These are phyloP conservation scores for Ypsolopha sequella DNA, from an alignment of 2,888 invertebrate species.

Conservation along the genomic window DNA sequence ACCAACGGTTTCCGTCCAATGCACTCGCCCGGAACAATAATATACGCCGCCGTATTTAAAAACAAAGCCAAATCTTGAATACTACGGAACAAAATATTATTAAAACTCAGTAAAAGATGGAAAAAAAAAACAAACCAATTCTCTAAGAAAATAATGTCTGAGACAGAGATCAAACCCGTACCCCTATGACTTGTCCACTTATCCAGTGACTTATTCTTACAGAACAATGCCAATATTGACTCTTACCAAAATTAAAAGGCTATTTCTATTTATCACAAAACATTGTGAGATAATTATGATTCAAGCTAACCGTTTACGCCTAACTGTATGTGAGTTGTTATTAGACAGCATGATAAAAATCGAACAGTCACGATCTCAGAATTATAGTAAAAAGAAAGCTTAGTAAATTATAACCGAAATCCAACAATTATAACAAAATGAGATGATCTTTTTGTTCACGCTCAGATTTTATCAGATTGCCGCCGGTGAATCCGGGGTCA, in stretches of 20 bases:
- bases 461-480: background rate
- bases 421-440: background rate
- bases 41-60: slow-evolving; percentile 11
- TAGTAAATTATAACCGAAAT: background rate
- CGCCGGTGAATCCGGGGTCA: background rate
- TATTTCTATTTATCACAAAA: too few species aligned
- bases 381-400: background rate
- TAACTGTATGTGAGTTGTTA: too few species aligned
- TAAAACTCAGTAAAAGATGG: too few species aligned
- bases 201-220: too few species aligned
- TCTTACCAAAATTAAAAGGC: background rate
- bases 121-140: too few species aligned
- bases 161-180: too few species aligned
- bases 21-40: slow-evolving; percentile 49
- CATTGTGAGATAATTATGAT: too few species aligned
- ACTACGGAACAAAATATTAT: background rate
- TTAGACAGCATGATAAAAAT: background rate
- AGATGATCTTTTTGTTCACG: background rate
- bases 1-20: slow-evolving; percentile 30
- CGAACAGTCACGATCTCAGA: background rate
- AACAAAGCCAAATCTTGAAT: slow-evolving; percentile 3
- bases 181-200: too few species aligned
- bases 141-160: too few species aligned
- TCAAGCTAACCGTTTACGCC: too few species aligned
- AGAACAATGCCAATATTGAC: too few species aligned